Conservation (phyloP, 2,797 vertebrate species). For the Clarias fuscus region DNA sequence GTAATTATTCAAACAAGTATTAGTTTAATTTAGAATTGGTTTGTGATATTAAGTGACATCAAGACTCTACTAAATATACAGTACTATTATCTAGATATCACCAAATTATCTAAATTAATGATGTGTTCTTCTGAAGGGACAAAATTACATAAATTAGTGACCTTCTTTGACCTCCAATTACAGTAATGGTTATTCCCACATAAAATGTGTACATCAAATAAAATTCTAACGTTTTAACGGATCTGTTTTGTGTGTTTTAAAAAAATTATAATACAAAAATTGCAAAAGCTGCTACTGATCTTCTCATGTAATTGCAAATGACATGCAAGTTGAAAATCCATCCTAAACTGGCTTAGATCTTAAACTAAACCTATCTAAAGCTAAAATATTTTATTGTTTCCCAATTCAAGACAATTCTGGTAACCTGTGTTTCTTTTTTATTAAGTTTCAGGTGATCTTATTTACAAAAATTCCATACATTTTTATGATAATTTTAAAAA, state of each 20-base stretch:
- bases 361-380: neutral
- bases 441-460: neutral
- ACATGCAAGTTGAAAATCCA: neutral
- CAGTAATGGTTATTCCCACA: no score
- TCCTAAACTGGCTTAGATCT: neutral
- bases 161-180: neutral
- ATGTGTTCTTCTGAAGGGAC: neutral
- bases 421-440: neutral
- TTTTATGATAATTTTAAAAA: neutral
- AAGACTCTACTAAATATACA: neutral
- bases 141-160: neutral
- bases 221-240: neutral
- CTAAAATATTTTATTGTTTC: neutral
- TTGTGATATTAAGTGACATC: neutral
- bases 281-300: no score
- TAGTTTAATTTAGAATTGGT: neutral
- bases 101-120: no score
- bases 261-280: neutral
- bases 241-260: neutral
- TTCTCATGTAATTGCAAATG: neutral
- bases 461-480: neutral
- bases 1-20: neutral
- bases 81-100: neutral
- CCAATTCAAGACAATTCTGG: neutral
- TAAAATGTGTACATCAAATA: neutral